A percentile compares a stretch with the other conserved stretches of the same genome.
These are phyloP conservation scores for Molossus alvarezi DNA, from an alignment of 2,797 vertebrate genomes.

Conservation along the genomic window DNA sequence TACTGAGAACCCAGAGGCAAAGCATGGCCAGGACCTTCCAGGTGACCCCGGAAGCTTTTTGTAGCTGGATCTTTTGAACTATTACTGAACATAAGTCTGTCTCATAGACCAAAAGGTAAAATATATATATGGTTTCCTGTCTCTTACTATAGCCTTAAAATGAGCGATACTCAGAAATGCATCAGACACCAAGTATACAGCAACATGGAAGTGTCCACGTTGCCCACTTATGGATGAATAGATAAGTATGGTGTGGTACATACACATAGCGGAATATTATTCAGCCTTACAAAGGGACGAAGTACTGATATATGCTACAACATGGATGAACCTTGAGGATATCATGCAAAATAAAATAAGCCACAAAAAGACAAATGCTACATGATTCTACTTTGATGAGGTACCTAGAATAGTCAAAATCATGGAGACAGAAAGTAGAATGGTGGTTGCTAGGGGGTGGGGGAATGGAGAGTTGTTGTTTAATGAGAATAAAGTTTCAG, in stretches of 20 bases:
- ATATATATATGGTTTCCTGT: not conserved
- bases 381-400: not conserved
- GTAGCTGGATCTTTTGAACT: not conserved
- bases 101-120: not conserved
- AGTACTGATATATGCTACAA: not conserved
- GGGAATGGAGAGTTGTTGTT: not conserved
- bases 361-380: not conserved
- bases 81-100: not conserved
- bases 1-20: not conserved
- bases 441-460: rapidly evolving
- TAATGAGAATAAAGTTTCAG: not conserved
- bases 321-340: not conserved
- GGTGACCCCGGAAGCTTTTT: not conserved
- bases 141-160: not conserved
- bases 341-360: not conserved
- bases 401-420: not conserved
- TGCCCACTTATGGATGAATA: not conserved
- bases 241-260: not conserved
- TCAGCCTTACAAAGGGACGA: not conserved
- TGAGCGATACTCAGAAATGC: not conserved
- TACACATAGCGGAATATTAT: not conserved
- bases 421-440: not conserved
- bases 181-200: not conserved
- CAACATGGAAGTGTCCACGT: not conserved
- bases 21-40: not conserved